phyloP scores from a whole-genome alignment of 2,797 vertebrate genomes.

The Furcifer pardalis region DNA sequence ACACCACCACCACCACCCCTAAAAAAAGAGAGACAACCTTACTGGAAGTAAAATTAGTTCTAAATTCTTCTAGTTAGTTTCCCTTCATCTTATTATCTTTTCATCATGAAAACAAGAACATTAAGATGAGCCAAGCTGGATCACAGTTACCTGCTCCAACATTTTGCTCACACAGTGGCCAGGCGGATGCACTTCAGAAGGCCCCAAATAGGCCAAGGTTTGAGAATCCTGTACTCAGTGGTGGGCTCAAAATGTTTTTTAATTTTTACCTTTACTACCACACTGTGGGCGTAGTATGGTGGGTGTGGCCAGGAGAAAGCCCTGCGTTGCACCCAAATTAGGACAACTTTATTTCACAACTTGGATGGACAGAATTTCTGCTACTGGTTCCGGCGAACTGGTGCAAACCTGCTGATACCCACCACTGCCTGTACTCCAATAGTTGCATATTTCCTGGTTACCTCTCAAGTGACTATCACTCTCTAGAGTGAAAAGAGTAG shows the following conservation, averaged over 20 bases:
- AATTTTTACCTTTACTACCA: too few relatives aligned
- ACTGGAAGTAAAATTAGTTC: neutral
- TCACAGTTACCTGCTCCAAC: neutral
- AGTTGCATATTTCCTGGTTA: neutral
- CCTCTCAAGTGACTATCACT: neutral
- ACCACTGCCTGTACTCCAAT: neutral
- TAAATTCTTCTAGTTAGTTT: neutral
- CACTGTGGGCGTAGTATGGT: too few relatives aligned
- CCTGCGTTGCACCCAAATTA: too few relatives aligned
- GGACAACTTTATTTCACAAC: too few relatives aligned
- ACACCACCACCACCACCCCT: too few relatives aligned
- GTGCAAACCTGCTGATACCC: too few relatives aligned
- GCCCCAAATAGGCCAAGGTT: neutral
- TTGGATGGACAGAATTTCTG: too few relatives aligned
- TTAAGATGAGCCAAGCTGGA: neutral
- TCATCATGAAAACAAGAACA: neutral
- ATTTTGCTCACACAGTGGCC: neutral
- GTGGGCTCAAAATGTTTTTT: too few relatives aligned
- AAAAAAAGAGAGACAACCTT: neutral
- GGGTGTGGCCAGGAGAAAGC: too few relatives aligned
- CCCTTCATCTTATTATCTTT: neutral
- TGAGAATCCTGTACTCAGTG: too few relatives aligned
- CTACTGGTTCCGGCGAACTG: too few relatives aligned
- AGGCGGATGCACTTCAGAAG: too few relatives aligned
- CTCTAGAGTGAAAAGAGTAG: neutral